Evolutionary conservation across 1,140 invertebrate genomes (phyloP).

Genomic region (Drosophila lowei): DNA sequence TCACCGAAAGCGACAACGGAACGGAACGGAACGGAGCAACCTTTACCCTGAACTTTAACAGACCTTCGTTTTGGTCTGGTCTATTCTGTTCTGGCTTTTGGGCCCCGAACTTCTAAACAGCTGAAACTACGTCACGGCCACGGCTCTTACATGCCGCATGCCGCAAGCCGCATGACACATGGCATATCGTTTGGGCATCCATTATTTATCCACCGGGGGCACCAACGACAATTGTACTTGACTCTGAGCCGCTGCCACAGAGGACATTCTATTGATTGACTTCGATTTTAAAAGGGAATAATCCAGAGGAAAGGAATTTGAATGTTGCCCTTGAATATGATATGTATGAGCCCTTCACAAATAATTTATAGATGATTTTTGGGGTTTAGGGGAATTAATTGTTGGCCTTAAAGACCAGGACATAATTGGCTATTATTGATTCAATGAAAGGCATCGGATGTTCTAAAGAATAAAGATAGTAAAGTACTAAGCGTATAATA

Average conservation of each 20-base stretch:
- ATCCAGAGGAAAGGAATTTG: constrained; percentile 1
- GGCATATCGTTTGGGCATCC: constrained; percentile 46
- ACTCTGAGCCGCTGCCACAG: constrained; percentile 21
- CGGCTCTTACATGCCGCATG: constrained; percentile 9
- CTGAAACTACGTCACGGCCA: constrained; percentile 32
- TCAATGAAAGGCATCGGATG: too few species aligned
- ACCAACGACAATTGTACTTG: constrained; percentile 43
- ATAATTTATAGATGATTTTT: constrained; percentile 18
- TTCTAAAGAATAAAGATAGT: too few species aligned
- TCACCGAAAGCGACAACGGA: constrained; percentile 38
- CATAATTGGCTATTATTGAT: too few species aligned
- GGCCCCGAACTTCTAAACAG: constrained; percentile 34
- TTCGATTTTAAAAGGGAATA: constrained; percentile 30
- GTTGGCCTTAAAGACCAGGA: too few species aligned
- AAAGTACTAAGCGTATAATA: too few species aligned
- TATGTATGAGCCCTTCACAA: neutral
- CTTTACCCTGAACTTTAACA: constrained; percentile 69
- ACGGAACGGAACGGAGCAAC: constrained; percentile 20
- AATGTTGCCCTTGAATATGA: constrained; percentile 11
- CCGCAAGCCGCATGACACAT: constrained; percentile 20
- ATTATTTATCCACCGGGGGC: constrained; percentile 60
- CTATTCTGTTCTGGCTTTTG: neutral
- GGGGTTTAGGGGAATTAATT: neutral
- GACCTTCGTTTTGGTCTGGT: constrained; percentile 48
- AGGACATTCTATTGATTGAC: constrained; percentile 58